Evolutionary conservation across 2,797 vertebrate species (phyloP).

Genomic region (Pseudochirops corinnae): DNA sequence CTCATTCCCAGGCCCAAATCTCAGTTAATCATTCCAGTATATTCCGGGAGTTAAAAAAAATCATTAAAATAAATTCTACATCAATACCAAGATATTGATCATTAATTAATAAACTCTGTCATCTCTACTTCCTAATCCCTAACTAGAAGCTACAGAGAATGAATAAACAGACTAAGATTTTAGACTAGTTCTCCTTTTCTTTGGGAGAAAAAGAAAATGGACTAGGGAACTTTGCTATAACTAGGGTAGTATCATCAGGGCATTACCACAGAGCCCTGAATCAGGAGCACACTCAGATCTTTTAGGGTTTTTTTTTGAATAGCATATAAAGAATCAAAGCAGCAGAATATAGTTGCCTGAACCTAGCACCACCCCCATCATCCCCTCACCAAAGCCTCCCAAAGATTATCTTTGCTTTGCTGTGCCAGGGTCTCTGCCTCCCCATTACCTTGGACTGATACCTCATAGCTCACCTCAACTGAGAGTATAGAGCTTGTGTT

Average conservation of each 20-base stretch:
- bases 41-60: neutral
- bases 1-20: fast-evolving
- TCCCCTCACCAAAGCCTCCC: neutral
- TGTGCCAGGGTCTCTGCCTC: neutral
- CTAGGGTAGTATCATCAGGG: neutral
- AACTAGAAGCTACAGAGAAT: neutral
- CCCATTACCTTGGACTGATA: neutral
- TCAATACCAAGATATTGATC: neutral
- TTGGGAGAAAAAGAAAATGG: fast-evolving
- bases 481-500: neutral
- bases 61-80: constrained; percentile 11
- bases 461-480: neutral
- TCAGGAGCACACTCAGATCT: neutral
- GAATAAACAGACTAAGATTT: neutral
- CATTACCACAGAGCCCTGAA: neutral
- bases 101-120: neutral
- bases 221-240: neutral
- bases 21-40: neutral
- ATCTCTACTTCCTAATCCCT: fast-evolving
- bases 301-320: neutral
- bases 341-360: neutral
- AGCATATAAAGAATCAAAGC: neutral
- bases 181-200: neutral
- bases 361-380: too few relatives aligned
- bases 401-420: neutral